phyloP scores from a whole-genome alignment of 1,140 invertebrate genomes.

The Hormaphis cornu region DNA sequence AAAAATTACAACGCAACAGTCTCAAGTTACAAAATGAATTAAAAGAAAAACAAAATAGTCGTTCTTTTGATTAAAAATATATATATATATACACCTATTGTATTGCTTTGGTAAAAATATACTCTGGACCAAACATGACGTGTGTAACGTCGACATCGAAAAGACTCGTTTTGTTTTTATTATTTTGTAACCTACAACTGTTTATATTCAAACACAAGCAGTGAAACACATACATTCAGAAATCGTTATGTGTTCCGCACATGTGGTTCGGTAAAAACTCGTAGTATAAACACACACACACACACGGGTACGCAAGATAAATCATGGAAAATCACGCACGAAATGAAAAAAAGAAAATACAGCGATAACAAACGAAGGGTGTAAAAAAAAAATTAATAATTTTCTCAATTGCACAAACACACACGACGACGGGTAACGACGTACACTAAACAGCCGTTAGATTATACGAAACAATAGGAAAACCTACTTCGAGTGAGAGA shows the following conservation, averaged over 20 bases:
- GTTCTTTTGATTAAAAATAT: not conserved
- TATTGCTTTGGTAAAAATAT: constrained; percentile 4
- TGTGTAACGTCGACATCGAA: not conserved
- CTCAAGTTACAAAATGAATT: constrained; percentile 21
- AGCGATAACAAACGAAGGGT: not conserved
- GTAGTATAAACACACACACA: not conserved
- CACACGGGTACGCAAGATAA: not conserved
- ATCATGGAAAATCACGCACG: not conserved
- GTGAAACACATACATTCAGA: not conserved
- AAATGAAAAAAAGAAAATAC: constrained; percentile 10
- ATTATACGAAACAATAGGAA: no score
- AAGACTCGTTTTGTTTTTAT: not conserved
- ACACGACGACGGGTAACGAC: not conserved
- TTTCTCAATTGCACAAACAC: constrained; percentile 28
- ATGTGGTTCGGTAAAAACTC: constrained; percentile 7
- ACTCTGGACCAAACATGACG: not conserved
- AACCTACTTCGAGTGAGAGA: no score
- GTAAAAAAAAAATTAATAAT: constrained; percentile 7
- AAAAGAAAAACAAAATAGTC: not conserved
- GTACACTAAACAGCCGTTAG: constrained; percentile 1
- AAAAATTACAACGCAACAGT: constrained; percentile 20
- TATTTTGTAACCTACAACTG: constrained; percentile 21
- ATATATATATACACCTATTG: not conserved
- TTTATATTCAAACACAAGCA: not conserved
- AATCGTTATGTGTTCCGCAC: not conserved